phyloP scores from a whole-genome alignment of 2,113 vertebrate species.

The Butastur rufipennis region DNA sequence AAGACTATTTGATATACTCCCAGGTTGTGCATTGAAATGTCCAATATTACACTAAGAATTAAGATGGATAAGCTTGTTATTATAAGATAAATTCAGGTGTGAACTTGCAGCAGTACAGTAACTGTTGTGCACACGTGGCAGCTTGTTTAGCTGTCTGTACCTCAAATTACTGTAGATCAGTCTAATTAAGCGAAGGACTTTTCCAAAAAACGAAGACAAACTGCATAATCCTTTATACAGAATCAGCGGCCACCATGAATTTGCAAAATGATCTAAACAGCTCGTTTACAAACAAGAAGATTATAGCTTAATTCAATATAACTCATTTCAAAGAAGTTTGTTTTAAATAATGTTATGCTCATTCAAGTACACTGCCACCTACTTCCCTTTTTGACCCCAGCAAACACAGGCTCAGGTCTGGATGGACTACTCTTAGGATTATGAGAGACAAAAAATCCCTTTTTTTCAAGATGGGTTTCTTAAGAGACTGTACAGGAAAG shows the following conservation, averaged over 20 bases:
- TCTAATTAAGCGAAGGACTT: neutral
- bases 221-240: neutral
- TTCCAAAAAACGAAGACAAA: neutral
- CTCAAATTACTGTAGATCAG: neutral
- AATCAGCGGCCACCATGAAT: neutral
- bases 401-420: neutral
- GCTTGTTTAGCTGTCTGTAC: neutral
- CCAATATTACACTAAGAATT: neutral
- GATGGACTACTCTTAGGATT: neutral
- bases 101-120: neutral
- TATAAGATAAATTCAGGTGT: neutral
- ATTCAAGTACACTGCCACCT: neutral
- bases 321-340: neutral
- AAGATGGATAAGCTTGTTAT: neutral
- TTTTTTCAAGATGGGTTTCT: neutral
- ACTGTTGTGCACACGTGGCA: neutral
- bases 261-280: neutral
- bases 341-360: neutral
- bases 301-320: neutral
- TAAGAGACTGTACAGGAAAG: neutral
- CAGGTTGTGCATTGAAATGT: neutral
- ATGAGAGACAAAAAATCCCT: neutral
- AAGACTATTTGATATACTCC: neutral
- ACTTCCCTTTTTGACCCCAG: neutral
- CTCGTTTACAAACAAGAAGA: neutral